A percentile compares a stretch with the other conserved stretches of the same genome.
These are phyloP conservation scores for Alcedo quadribrachys DNA, from an alignment of 2,797 vertebrate species.

Conservation along the genomic window DNA sequence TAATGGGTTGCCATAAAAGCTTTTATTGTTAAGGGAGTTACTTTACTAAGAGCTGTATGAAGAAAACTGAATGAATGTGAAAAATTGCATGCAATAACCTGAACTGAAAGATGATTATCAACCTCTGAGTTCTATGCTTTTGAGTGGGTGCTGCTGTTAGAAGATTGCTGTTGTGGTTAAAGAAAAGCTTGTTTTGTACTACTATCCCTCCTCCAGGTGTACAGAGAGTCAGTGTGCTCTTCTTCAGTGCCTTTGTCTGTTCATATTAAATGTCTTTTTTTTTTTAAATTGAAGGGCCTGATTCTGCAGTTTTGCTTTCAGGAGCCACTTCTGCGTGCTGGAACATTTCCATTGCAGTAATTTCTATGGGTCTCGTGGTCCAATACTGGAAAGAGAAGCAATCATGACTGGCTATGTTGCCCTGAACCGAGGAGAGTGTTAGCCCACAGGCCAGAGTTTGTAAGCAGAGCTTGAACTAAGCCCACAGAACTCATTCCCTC, in stretches of 20 bases:
- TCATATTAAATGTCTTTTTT: slow-evolving; percentile 74
- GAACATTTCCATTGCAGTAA: slow-evolving; percentile 60
- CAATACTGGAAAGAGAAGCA: neutral
- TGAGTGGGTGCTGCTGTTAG: slow-evolving; percentile 79
- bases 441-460: neutral
- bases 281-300: slow-evolving; percentile 67
- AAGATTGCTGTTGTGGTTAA: slow-evolving; percentile 79
- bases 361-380: slow-evolving; percentile 36
- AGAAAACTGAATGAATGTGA: slow-evolving; percentile 83
- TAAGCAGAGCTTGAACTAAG: neutral
- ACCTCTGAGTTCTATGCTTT: slow-evolving; percentile 78
- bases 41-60: slow-evolving; percentile 81
- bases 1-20: slow-evolving; percentile 83
- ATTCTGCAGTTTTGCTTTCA: slow-evolving; percentile 58
- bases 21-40: slow-evolving; percentile 84
- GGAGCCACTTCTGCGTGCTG: slow-evolving; percentile 9
- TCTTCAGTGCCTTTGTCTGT: slow-evolving; percentile 64
- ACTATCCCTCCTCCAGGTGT: slow-evolving; percentile 73
- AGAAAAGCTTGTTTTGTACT: slow-evolving; percentile 81
- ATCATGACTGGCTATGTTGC: neutral
- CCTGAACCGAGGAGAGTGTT: neutral
- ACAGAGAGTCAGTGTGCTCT: slow-evolving; percentile 76
- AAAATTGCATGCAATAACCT: slow-evolving; percentile 83
- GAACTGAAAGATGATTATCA: slow-evolving; percentile 83
- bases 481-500: neutral